Percentiles rank a stretch among this genome's conserved stretches.
These are phyloP conservation scores for Paraplagusia blochii DNA, from an alignment of 2,113 vertebrate species.

Conservation along the genomic window DNA sequence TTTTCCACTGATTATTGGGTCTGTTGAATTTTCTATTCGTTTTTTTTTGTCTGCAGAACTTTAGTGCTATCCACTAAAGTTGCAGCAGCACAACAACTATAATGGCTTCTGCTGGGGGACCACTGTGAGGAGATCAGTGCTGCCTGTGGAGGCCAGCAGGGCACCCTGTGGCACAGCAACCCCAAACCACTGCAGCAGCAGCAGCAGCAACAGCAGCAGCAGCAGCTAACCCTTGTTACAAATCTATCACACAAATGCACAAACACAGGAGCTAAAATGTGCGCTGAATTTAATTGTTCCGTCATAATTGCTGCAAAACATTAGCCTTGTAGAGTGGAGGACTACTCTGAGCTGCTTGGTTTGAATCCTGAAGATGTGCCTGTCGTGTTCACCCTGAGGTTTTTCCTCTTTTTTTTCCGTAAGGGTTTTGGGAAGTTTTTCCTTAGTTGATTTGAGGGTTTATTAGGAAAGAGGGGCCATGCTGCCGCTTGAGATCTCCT, in stretches of 20 bases:
- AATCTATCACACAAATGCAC: slow-evolving; percentile 7
- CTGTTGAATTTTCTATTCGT: slow-evolving; percentile 1
- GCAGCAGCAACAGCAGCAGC: not conserved
- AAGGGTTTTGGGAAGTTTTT: no score
- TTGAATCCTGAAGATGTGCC: slow-evolving; percentile 35
- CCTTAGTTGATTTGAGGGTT: no score
- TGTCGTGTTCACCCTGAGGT: slow-evolving; percentile 15
- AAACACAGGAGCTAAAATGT: not conserved
- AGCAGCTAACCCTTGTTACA: not conserved
- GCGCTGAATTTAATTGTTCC: not conserved
- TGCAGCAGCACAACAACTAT: slow-evolving; percentile 20
- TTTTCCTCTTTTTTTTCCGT: not conserved
- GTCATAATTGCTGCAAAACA: no score
- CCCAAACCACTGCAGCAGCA: slow-evolving; percentile 12
- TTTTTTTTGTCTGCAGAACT: slow-evolving; percentile 20
- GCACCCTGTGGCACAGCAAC: slow-evolving; percentile 32
- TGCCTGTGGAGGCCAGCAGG: slow-evolving; percentile 21
- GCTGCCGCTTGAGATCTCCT: no score
- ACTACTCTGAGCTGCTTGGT: slow-evolving; percentile 66
- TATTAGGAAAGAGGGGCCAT: no score
- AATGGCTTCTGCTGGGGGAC: slow-evolving; percentile 26
- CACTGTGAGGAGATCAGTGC: slow-evolving; percentile 32
- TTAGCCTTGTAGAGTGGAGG: slow-evolving; percentile 59
- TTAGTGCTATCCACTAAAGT: slow-evolving; percentile 21
- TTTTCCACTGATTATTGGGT: slow-evolving; percentile 13